Conservation (phyloP, 2,113 vertebrate species). For the Lasiurus cinereus region DNA sequence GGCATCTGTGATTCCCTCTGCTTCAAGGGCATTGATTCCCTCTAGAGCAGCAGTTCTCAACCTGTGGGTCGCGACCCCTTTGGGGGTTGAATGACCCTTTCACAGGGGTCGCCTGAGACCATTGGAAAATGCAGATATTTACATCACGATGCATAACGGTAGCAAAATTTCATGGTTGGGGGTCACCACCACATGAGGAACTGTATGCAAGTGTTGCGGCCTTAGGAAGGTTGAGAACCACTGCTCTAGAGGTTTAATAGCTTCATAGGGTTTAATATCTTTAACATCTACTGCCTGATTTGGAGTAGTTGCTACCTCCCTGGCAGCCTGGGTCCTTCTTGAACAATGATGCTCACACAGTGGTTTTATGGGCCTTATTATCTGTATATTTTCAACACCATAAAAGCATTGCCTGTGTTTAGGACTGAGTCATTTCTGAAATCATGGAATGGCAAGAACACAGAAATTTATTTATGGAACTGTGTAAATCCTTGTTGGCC, state of each 20-base stretch:
- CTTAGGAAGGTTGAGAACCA: no score
- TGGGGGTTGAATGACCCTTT: no score
- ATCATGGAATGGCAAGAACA: background rate
- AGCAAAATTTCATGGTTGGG: no score
- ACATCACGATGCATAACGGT: no score
- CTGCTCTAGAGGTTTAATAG: background rate
- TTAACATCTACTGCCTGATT: background rate
- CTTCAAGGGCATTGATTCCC: background rate
- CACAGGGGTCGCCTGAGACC: no score
- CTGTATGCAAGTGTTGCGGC: no score
- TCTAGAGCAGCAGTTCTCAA: background rate
- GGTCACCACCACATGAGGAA: no score
- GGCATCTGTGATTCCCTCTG: background rate
- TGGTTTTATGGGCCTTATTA: background rate
- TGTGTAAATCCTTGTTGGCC: background rate
- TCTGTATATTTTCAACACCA: background rate
- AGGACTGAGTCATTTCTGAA: slow-evolving; percentile 1
- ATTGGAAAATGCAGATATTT: no score
- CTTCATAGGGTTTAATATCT: background rate
- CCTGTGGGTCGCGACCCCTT: no score
- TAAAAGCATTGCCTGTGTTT: background rate
- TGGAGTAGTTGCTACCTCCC: background rate
- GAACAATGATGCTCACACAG: background rate
- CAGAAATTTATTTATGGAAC: background rate
- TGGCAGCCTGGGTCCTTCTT: background rate